These are phyloP conservation scores for Caenorhabditis japonica DNA, from an alignment of 2,888 invertebrate species.

Conservation along the genomic window DNA sequence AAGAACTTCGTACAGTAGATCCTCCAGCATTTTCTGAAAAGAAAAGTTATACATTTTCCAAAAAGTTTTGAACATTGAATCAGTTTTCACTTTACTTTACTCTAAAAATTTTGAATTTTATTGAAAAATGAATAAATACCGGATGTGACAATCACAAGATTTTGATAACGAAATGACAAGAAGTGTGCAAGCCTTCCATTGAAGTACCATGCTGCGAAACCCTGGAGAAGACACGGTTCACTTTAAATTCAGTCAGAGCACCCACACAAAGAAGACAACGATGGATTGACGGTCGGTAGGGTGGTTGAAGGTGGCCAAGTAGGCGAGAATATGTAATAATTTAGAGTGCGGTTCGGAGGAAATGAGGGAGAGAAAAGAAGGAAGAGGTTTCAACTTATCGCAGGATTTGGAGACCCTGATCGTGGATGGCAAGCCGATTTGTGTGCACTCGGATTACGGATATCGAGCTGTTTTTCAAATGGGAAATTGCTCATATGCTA, in stretches of 20 bases:
- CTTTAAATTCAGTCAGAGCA: conserved; percentile 5
- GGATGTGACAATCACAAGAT: neutral
- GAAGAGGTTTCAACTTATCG: conserved; percentile 32
- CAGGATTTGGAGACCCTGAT: conserved; percentile 15
- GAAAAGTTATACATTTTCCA: too few species aligned
- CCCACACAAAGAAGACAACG: neutral
- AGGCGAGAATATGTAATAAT: conserved; percentile 16
- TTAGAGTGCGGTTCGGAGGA: conserved; percentile 29
- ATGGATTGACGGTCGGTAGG: neutral
- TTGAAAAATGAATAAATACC: conserved; percentile 23
- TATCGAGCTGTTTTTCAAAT: conserved; percentile 21
- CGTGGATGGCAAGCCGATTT: conserved; percentile 19
- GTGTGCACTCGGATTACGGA: conserved; percentile 30
- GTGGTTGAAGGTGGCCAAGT: neutral
- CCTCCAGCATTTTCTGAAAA: conserved; percentile 64
- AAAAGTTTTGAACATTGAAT: too few species aligned
- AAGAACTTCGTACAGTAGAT: conserved; percentile 61
- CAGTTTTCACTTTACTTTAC: neutral
- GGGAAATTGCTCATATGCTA: too few species aligned
- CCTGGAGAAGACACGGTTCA: conserved; percentile 31
- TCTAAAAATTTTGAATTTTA: conserved; percentile 1
- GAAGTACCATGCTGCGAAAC: conserved; percentile 40
- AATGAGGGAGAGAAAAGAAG: neutral
- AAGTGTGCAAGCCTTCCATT: conserved; percentile 34
- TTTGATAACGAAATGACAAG: conserved; percentile 5